Conservation (phyloP, 1,140 invertebrate species). For the Ostrea denselamellosa region DNA sequence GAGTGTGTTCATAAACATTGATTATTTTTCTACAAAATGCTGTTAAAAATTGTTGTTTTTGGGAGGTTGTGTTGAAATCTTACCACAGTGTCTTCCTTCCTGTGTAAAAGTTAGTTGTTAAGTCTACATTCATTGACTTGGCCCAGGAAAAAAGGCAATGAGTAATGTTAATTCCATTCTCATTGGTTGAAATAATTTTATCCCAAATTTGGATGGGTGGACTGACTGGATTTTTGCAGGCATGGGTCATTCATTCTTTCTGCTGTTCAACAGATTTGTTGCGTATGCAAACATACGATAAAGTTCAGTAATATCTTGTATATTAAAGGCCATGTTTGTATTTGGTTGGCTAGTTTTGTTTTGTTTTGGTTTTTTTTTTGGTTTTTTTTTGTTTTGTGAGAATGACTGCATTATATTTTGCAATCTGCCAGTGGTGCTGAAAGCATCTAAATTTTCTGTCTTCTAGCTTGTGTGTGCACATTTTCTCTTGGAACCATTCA, state of each 20-base stretch:
- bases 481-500: not conserved
- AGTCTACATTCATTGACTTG: constrained; percentile 8
- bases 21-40: constrained; percentile 53
- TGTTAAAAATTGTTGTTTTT: constrained; percentile 45
- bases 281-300: constrained; percentile 4
- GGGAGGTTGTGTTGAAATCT: constrained; percentile 51
- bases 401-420: constrained; percentile 27
- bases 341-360: not conserved
- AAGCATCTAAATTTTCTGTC: not conserved
- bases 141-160: constrained; percentile 15
- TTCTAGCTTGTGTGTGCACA: not conserved
- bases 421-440: constrained; percentile 23
- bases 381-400: not conserved
- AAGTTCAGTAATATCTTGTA: not conserved
- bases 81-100: constrained; percentile 55
- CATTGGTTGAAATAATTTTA: not conserved
- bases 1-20: constrained; percentile 51
- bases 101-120: constrained; percentile 44
- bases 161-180: constrained; percentile 5
- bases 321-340: not conserved
- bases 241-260: not conserved
- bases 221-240: not conserved
- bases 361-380: not conserved
- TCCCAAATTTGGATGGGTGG: not conserved
- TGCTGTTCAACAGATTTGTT: constrained; percentile 26